Conservation (phyloP, 2,797 vertebrate genomes). For the Harpagifer antarcticus region DNA sequence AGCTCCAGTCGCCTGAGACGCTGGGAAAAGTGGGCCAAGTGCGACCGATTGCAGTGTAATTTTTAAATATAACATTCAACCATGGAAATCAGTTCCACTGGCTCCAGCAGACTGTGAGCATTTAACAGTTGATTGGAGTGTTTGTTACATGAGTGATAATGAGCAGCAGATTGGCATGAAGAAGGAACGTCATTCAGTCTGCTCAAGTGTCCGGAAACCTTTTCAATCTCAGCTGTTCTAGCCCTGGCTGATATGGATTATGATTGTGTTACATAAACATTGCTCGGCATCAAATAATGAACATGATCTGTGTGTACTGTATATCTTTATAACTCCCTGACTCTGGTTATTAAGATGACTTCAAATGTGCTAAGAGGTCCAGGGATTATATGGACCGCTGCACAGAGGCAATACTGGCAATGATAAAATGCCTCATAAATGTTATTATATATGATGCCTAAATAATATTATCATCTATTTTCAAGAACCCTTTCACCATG, state of each 20-base stretch:
- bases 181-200: not conserved
- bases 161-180: slow-evolving; percentile 8
- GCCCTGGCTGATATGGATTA: not conserved
- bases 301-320: not conserved
- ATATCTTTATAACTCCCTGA: not conserved
- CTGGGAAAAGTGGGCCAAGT: slow-evolving; percentile 33
- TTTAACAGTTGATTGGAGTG: slow-evolving; percentile 26
- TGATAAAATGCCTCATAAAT: slow-evolving; percentile 43
- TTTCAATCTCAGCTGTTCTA: slow-evolving; percentile 10
- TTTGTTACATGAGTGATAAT: slow-evolving; percentile 24
- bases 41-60: slow-evolving; percentile 21
- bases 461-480: slow-evolving; percentile 37
- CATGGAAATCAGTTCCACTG: slow-evolving; percentile 29
- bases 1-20: slow-evolving; percentile 2
- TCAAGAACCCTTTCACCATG: slow-evolving; percentile 23
- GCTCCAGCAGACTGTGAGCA: slow-evolving; percentile 12
- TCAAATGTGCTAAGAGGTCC: slow-evolving; percentile 25
- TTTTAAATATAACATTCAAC: slow-evolving; percentile 35
- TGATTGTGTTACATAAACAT: not conserved
- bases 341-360: slow-evolving; percentile 12
- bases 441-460: slow-evolving; percentile 40
- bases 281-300: not conserved
- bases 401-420: slow-evolving; percentile 56
- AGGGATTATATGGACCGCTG: slow-evolving; percentile 43
- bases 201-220: slow-evolving; percentile 17